Conservation (phyloP, 2,113 vertebrate species). For the Toxostoma redivivum region DNA sequence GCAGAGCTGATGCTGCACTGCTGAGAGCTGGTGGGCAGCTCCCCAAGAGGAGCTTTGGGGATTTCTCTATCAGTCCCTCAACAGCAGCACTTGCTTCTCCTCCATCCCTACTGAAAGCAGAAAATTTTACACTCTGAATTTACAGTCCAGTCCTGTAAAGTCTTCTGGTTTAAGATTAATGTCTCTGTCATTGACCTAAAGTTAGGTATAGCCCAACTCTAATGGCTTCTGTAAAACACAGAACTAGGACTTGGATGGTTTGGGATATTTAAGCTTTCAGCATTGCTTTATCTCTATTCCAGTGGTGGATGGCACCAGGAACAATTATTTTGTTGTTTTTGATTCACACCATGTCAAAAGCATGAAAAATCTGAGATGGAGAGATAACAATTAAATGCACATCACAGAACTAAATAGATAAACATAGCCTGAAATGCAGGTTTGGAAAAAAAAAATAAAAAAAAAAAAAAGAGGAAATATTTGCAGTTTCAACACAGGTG, state of each 20-base stretch:
- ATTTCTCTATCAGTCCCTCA: background rate
- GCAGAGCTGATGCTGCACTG: background rate
- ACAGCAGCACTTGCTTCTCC: background rate
- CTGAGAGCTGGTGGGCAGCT: background rate
- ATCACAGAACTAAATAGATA: background rate
- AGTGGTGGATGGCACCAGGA: background rate
- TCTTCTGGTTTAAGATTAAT: background rate
- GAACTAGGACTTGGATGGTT: background rate
- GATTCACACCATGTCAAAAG: background rate
- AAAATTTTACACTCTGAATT: background rate
- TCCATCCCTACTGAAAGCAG: background rate
- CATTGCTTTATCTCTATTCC: background rate
- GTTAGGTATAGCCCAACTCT: background rate
- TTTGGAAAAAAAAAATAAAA: background rate
- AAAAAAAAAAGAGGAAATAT: background rate
- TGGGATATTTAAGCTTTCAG: background rate
- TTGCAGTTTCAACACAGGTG: background rate
- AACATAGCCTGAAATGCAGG: background rate
- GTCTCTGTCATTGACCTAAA: background rate
- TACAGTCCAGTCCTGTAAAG: background rate
- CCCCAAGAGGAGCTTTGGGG: rapidly evolving
- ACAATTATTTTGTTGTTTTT: background rate
- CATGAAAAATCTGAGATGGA: background rate
- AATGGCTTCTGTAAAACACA: background rate
- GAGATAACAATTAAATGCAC: background rate